phyloP scores from a whole-genome alignment of 2,113 vertebrate genomes.

The Eurypyga helias region DNA sequence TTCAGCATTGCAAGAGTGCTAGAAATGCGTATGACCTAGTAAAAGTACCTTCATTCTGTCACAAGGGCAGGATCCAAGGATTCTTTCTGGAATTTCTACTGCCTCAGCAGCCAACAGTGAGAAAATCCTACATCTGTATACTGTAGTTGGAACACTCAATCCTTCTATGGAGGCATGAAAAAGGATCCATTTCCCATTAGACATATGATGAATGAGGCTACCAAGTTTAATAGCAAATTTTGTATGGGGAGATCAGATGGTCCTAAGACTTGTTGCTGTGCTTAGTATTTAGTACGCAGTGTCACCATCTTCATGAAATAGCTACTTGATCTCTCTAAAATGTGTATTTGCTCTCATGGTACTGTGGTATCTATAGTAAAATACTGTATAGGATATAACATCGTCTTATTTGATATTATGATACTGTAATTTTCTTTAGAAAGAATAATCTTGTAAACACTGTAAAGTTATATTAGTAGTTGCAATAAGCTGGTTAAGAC shows the following conservation, averaged over 20 bases:
- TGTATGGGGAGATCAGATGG: neutral
- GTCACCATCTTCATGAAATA: neutral
- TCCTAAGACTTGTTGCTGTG: neutral
- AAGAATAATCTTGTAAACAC: slow-evolving; percentile 46
- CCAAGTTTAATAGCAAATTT: neutral
- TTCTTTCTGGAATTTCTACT: neutral
- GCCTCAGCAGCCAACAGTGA: neutral
- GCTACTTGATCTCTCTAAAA: neutral
- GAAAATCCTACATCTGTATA: neutral
- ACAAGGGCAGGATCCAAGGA: neutral
- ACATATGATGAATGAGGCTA: neutral
- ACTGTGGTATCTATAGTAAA: neutral
- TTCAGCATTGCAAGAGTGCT: neutral
- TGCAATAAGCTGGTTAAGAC: slow-evolving; percentile 33
- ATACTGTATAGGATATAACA: neutral
- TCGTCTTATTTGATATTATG: slow-evolving; percentile 23
- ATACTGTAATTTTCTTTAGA: slow-evolving; percentile 31
- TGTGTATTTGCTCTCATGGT: neutral
- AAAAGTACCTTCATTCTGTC: neutral
- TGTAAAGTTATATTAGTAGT: slow-evolving; percentile 9
- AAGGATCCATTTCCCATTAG: neutral
- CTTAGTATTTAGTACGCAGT: neutral
- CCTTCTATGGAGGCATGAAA: neutral
- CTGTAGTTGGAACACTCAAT: neutral
- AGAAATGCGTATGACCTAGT: neutral